Base-by-base conservation (phyloP, 23 tunicate species). In the Halocynthia roretzi region DNA sequence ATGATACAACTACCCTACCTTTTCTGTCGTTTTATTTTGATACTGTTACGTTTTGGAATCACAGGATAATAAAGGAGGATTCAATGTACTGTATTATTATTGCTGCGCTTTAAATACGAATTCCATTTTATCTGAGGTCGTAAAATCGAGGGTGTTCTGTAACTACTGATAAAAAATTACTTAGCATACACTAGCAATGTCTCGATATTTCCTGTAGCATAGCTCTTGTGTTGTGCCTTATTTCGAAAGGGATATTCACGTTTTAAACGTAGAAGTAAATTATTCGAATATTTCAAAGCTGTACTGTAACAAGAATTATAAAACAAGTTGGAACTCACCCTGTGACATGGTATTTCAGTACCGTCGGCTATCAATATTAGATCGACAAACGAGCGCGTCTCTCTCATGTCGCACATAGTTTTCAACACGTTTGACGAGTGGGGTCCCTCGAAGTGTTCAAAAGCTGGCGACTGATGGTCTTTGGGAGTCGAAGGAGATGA, bases 271-370 rank as follows among this genome's bases (percentile, higher is more conserved):
- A 4, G 51, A 14, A 60, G 15, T 1, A 15, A 14, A 4, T 2
- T 4, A 10, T 5, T 8, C 22, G 6, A 0, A 19, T 67, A 67
- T 67, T n/a, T 44, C 71, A 18, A 23, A 15, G 71, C 71, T 18
- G 17, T 31, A 31, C 44, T 31, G 44, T 31, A 31, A 31, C 44
- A 31, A 31, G 44, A 31, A 31, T 58, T 15, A 58, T 65, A 5
- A 40, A 65, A 65, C 22, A 0, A 65, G 0, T 6, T 20, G 2
- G 5, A 65, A 65, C 76, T 58, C 5, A 89, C 96, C 72, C 84
- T 89, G 63, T 89, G 96, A 58, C 96, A 89, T 2, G 96, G 96
- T 8, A 89, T 68, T 53, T 80, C 83, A 60, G 76, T 84, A 12
- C 81, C 88, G 7, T 89, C 85, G 9, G 76, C 83, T 40, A 80